These are phyloP conservation scores for Australoheros facetus DNA, from an alignment of 2,797 vertebrate genomes.

Conservation along the genomic window DNA sequence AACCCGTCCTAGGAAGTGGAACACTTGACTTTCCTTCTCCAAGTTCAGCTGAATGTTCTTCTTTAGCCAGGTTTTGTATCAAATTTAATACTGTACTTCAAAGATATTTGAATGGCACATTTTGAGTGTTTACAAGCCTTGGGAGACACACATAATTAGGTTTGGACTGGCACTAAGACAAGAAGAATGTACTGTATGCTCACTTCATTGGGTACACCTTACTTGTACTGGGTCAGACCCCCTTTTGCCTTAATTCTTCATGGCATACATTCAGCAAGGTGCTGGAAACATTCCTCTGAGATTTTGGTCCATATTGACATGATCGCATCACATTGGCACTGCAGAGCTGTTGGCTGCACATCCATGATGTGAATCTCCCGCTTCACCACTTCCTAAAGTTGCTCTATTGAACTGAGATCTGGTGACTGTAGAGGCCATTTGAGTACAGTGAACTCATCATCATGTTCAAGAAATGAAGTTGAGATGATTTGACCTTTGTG, in stretches of 20 bases:
- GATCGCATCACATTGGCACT: no score
- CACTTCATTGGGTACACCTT: neutral
- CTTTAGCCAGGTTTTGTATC: constrained; percentile 79
- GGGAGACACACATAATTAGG: neutral
- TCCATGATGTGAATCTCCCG: no score
- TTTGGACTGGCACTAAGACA: neutral
- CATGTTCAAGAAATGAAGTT: no score
- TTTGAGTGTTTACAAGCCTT: neutral
- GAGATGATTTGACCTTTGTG: no score
- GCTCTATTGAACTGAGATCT: no score
- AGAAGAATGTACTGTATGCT: neutral
- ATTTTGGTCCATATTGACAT: no score
- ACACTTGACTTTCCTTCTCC: constrained; percentile 82
- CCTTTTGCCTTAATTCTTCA: neutral
- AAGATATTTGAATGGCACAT: neutral
- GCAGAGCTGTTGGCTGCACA: no score
- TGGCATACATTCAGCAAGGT: no score
- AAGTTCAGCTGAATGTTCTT: constrained; percentile 75
- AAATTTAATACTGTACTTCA: neutral
- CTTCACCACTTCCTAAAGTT: no score
- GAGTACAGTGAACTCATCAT: no score
- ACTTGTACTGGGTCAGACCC: neutral
- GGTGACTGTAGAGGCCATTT: no score
- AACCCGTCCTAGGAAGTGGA: constrained; percentile 80
- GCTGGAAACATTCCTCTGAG: no score